A percentile compares a stretch with the other conserved stretches of the same genome.
These are phyloP conservation scores for Pseudotriccus pelzelni DNA, from an alignment of 2,797 vertebrate genomes.

Conservation along the genomic window DNA sequence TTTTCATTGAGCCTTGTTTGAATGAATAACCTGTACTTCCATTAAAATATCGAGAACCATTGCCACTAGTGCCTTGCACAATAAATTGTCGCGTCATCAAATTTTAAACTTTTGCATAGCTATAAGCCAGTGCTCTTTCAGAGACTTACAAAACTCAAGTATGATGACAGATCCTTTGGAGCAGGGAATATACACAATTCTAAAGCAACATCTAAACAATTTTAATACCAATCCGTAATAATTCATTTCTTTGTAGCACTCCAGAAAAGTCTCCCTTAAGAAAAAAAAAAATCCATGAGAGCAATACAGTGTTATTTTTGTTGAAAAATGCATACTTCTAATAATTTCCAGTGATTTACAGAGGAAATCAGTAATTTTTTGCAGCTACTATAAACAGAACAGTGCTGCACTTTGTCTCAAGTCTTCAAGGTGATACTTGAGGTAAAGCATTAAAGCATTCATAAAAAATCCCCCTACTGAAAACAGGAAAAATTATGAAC, in stretches of 20 bases:
- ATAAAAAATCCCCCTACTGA: conserved; percentile 17
- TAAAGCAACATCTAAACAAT: background rate
- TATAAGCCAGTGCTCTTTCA: background rate
- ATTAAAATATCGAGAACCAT: background rate
- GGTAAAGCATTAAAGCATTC: conserved; percentile 40
- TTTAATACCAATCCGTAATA: background rate
- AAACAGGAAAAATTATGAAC: conserved; percentile 65
- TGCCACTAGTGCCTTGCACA: background rate
- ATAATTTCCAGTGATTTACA: conserved; percentile 57
- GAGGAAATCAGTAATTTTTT: conserved; percentile 61
- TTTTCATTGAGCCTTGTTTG: background rate
- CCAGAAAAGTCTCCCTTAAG: background rate
- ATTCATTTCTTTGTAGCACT: background rate
- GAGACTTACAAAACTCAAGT: background rate
- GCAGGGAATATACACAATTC: background rate
- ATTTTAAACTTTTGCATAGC: background rate
- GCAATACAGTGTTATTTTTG: conserved; percentile 31
- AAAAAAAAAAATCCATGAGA: background rate
- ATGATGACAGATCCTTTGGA: background rate
- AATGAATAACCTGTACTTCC: background rate
- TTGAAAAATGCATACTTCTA: conserved; percentile 43
- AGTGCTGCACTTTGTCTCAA: conserved; percentile 56
- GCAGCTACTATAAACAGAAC: conserved; percentile 61
- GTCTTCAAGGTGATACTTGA: conserved; percentile 45
- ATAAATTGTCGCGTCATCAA: background rate